Evolutionary conservation across 2,113 vertebrate genomes (phyloP), one percentile per base, ranked within the genome.

Genomic region (Ranitomeya imitator): DNA sequence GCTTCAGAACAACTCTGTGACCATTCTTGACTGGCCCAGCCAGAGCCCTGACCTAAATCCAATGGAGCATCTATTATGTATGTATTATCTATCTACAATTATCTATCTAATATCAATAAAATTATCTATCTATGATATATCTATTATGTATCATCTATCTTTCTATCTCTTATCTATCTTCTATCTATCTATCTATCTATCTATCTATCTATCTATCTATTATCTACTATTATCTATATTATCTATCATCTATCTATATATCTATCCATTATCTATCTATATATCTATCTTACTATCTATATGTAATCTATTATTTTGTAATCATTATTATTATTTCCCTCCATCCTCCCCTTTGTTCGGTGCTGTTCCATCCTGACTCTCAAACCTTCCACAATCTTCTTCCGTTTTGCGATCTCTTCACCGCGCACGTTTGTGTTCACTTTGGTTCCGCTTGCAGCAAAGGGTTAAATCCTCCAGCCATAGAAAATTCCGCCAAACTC

Each of bases 191-290:
- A n/a, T n/a, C n/a, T n/a, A n/a, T n/a, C n/a, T n/a, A 63, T 63
- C 18, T 73, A 26, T 73, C 14, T 69, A 69, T 69, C 65, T 12
- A 69, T 69, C 65, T 69, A 69, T 69, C n/a, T 69, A 3, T 1
- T 69, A 69, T 69, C 65, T 69, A 69, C 65, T 18, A 63, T 63
- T 37, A 73, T 73, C 69, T 73, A 31, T 73, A n/a, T n/a, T n/a
- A 69, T 69, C 65, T 18, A 63, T 63, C 15, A 73, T 73, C 69
- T 73, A 31, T 73, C 14, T 73, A 63, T 63, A 2, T 73, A 26
- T 73, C 14, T 73, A 23, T 73, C n/a, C n/a, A n/a, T n/a, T n/a
- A 63, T 63, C 18, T 73, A 26, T 73, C 14, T 73, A 23, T 73
- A 0, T 73, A 73, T 11, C 8, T 37, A 37, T 45, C 37, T n/a